Evolutionary conservation across 2,888 invertebrate species (phyloP).

Genomic region (Chrysotoxum bicinctum): DNA sequence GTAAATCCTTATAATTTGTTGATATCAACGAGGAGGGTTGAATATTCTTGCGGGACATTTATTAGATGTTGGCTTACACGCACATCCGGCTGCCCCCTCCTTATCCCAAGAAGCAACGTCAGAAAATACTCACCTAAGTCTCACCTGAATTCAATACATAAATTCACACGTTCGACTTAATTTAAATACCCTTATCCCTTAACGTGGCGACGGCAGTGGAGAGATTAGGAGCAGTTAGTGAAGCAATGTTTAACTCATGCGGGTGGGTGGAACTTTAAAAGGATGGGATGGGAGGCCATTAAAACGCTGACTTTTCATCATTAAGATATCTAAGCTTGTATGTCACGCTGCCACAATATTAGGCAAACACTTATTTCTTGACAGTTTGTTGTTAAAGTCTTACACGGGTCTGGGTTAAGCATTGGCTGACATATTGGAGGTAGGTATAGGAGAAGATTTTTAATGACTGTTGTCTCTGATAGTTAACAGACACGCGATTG

Average conservation of each 20-base stretch:
- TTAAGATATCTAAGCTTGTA: conserved; percentile 43
- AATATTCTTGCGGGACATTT: conserved; percentile 12
- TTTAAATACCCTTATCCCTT: conserved; percentile 35
- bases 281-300: background rate
- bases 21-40: background rate
- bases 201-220: too few relatives aligned
- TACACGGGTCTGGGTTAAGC: background rate
- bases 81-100: conserved; percentile 25
- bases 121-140: background rate
- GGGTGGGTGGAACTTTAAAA: conserved; percentile 18
- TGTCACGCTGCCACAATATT: conserved; percentile 27
- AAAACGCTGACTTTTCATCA: conserved; percentile 32
- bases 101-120: background rate
- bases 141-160: conserved; percentile 55
- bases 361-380: conserved; percentile 47
- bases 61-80: conserved; percentile 30
- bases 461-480: conserved; percentile 36
- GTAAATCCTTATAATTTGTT: conserved; percentile 19
- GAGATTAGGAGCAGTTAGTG: conserved; percentile 5
- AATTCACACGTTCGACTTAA: conserved; percentile 61
- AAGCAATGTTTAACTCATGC: conserved; percentile 36
- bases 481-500: conserved; percentile 62
- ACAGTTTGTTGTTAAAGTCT: background rate
- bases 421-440: background rate
- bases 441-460: conserved; percentile 9